Conservation (phyloP, 2,113 vertebrate genomes). For the Triplophysa dalaica region DNA sequence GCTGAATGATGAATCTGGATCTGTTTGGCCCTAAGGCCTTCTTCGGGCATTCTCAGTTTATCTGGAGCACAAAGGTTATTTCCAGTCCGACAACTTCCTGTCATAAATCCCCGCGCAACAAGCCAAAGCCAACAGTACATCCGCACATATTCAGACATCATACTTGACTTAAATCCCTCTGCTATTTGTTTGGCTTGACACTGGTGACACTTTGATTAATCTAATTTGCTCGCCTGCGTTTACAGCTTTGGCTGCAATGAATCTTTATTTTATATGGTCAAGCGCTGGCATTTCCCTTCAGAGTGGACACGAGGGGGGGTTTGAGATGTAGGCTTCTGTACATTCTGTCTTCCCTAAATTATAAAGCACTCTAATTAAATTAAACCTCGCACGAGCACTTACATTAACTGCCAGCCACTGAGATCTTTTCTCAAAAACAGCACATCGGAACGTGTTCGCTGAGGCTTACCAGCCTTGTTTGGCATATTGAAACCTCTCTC, state of each 20-base stretch:
- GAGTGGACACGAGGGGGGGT: neutral
- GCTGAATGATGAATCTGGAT: slow-evolving; percentile 19
- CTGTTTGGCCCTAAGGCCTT: slow-evolving; percentile 45
- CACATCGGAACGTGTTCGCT: neutral
- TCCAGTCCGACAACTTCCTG: slow-evolving; percentile 38
- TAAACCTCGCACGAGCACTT: slow-evolving; percentile 66
- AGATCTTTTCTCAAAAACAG: slow-evolving; percentile 34
- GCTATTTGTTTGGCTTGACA: slow-evolving; percentile 57
- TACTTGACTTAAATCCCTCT: slow-evolving; percentile 55
- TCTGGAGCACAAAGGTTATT: slow-evolving; percentile 51
- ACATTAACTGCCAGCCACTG: slow-evolving; percentile 29
- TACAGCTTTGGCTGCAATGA: slow-evolving; percentile 46
- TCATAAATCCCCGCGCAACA: slow-evolving; percentile 50
- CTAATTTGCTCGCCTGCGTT: slow-evolving; percentile 54
- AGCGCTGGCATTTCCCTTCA: slow-evolving; percentile 46
- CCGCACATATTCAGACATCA: slow-evolving; percentile 53
- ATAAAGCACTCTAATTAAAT: slow-evolving; percentile 58
- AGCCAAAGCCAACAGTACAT: slow-evolving; percentile 28
- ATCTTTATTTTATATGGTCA: slow-evolving; percentile 53
- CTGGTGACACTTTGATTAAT: slow-evolving; percentile 60
- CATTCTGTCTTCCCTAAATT: slow-evolving; percentile 45
- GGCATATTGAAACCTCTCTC: neutral
- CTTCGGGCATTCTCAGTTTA: slow-evolving; percentile 33
- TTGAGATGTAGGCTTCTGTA: slow-evolving; percentile 40
- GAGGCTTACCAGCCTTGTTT: neutral